phyloP scores from a whole-genome alignment of 2,797 vertebrate genomes.

The Hylomyscus alleni region DNA sequence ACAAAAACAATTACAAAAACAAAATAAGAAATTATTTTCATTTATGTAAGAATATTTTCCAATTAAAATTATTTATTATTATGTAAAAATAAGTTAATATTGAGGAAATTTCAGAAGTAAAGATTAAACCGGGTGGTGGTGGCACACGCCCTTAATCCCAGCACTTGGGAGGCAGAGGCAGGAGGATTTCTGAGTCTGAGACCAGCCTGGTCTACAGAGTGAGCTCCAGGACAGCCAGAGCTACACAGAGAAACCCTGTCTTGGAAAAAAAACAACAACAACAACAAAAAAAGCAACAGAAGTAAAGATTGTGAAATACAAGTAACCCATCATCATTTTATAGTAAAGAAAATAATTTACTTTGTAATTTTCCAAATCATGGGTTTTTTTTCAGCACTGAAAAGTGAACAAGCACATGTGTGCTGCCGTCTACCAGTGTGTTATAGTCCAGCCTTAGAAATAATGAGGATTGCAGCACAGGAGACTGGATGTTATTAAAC shows the following conservation, averaged over 20 bases:
- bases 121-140: no score
- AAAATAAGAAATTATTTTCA: not conserved
- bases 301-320: not conserved
- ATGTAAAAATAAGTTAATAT: not conserved
- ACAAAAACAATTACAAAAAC: not conserved
- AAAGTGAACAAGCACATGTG: not conserved
- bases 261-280: no score
- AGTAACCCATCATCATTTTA: not conserved
- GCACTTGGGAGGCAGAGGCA: no score
- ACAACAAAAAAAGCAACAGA: not conserved
- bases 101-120: not conserved
- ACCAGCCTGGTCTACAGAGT: no score
- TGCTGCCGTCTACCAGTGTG: not conserved
- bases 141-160: no score
- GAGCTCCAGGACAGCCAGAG: no score
- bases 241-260: no score
- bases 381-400: not conserved
- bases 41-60: not conserved
- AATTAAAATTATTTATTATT: not conserved
- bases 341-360: not conserved
- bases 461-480: not conserved
- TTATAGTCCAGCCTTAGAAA: not conserved
- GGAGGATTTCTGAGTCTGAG: no score
- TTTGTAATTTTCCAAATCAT: not conserved
- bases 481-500: not conserved